Conservation (phyloP, 2,113 vertebrate genomes). For the Coracopsis vasa region DNA sequence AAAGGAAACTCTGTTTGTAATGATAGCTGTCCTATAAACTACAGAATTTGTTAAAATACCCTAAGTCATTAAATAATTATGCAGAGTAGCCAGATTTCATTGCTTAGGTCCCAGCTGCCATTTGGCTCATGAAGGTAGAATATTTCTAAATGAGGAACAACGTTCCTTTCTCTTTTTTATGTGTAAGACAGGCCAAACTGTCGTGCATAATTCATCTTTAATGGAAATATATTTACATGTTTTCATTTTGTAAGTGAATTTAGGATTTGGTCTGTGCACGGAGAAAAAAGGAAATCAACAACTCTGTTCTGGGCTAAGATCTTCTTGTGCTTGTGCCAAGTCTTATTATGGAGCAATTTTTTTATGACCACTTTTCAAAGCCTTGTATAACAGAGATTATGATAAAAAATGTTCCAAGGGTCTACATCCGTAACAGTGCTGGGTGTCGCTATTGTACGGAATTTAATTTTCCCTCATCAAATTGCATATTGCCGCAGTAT, state of each 20-base stretch:
- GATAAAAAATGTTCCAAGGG: not conserved
- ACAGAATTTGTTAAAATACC: not conserved
- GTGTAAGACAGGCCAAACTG: not conserved
- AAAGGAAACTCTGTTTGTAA: not conserved
- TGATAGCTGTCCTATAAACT: not conserved
- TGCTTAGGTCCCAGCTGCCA: not conserved
- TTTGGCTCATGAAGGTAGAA: not conserved
- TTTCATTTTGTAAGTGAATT: conserved; percentile 24
- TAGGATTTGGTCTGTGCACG: not conserved
- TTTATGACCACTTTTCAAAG: not conserved
- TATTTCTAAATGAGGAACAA: not conserved
- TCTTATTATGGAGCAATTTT: not conserved
- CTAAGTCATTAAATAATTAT: not conserved
- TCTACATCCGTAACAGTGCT: not conserved
- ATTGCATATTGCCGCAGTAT: not conserved
- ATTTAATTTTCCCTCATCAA: conserved; percentile 18
- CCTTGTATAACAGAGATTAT: not conserved
- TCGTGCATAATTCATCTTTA: conserved; percentile 5
- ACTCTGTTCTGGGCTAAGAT: not conserved
- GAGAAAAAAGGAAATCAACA: not conserved
- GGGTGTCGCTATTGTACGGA: rapidly evolving
- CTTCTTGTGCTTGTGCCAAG: not conserved
- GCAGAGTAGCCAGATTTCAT: not conserved
- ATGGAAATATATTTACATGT: conserved; percentile 21
- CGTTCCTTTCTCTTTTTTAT: not conserved